phyloP scores from a whole-genome alignment of 37 sponge, comb jelly and placozoan genomes.

The Mnemiopsis leidyi region DNA sequence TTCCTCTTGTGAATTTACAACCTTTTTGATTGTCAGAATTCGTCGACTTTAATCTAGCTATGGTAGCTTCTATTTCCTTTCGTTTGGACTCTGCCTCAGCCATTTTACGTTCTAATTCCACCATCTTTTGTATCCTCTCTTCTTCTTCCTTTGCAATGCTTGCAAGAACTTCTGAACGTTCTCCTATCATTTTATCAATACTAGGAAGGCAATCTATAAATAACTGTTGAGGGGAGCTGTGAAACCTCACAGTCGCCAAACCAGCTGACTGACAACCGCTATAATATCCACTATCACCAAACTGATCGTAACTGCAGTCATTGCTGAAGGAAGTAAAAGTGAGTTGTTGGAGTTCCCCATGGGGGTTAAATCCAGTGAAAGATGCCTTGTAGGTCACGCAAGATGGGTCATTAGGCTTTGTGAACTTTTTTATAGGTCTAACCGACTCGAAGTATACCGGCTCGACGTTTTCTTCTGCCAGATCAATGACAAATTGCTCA shows the following conservation, averaged over 20 bases:
- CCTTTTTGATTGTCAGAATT: no score
- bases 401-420: no score
- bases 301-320: no score
- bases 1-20: no score
- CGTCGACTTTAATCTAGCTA: not conserved
- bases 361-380: not conserved
- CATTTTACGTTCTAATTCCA: not conserved
- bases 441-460: not conserved
- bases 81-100: not conserved
- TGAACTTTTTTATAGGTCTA: not conserved
- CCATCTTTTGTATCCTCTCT: not conserved
- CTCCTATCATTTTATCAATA: not conserved
- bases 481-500: not conserved
- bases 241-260: not conserved
- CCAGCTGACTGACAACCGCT: not conserved
- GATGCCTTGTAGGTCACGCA: no score
- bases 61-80: not conserved
- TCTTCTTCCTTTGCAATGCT: not conserved
- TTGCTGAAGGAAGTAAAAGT: not conserved
- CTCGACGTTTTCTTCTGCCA: not conserved
- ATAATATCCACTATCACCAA: no score
- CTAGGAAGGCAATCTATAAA: not conserved
- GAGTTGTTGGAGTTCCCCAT: not conserved
- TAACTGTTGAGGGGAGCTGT: not conserved
- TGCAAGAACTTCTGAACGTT: not conserved